A percentile compares a stretch with the other conserved stretches of the same genome.
phyloP scores from a whole-genome alignment of 2,888 invertebrate genomes.

The Tipula unca region DNA sequence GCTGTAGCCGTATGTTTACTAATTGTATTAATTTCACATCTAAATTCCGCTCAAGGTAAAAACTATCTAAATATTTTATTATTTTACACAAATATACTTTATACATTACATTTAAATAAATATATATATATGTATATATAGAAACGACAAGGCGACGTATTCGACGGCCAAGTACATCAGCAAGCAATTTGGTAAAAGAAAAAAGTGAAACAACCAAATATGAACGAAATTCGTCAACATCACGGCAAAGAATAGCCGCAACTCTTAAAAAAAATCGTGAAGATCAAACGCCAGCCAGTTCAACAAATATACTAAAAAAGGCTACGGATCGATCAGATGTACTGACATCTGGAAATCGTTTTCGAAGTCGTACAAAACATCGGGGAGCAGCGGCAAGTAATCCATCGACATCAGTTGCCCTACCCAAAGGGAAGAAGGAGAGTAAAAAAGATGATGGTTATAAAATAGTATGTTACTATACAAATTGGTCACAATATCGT shows the following conservation, averaged over 20 bases:
- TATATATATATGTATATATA: neutral
- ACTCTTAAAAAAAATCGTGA: constrained; percentile 31
- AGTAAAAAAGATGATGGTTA: constrained; percentile 63
- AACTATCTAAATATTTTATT: constrained; percentile 18
- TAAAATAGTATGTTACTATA: constrained; percentile 90
- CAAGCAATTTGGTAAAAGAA: neutral
- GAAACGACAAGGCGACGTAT: constrained; percentile 21
- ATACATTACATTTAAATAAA: neutral
- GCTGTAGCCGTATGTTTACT: constrained; percentile 47
- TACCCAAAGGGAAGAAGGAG: constrained; percentile 47
- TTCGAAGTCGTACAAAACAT: constrained; percentile 50
- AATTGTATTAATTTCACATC: constrained; percentile 48
- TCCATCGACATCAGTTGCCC: constrained; percentile 47
- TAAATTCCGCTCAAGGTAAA: constrained; percentile 52
- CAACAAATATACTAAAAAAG: constrained; percentile 23
- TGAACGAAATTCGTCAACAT: constrained; percentile 39
- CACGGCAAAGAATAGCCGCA: constrained; percentile 47
- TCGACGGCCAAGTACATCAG: constrained; percentile 33
- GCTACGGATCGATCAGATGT: constrained; percentile 48
- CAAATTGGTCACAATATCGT: constrained; percentile 97
- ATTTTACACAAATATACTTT: neutral
- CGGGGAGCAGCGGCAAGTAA: constrained; percentile 49
- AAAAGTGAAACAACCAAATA: constrained; percentile 26
- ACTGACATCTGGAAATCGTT: constrained; percentile 55
- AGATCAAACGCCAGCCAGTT: constrained; percentile 27